These are phyloP conservation scores for Rhopilema esculentum DNA, from an alignment of 30 jellyfish, hydroid and myxozoan species.

Conservation along the genomic window DNA sequence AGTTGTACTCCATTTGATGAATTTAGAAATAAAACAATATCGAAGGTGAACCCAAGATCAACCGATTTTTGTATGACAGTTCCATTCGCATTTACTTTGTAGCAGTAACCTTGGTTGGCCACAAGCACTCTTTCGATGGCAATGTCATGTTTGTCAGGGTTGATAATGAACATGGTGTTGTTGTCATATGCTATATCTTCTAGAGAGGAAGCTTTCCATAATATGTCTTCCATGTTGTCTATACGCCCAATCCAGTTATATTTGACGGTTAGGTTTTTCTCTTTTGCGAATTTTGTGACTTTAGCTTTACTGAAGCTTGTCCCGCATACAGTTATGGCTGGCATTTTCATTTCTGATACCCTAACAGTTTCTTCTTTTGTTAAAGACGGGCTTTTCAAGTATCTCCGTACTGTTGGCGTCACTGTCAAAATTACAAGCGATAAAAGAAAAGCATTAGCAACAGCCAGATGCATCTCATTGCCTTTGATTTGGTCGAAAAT, in stretches of 20 bases:
- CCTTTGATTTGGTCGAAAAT: background rate
- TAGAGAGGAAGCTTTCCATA: too few species aligned
- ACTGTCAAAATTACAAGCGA: slow-evolving; percentile 6
- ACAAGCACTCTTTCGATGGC: too few species aligned
- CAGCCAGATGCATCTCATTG: slow-evolving; percentile 14
- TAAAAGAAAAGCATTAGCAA: slow-evolving; percentile 8
- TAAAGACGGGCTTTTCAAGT: background rate
- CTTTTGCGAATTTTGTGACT: background rate
- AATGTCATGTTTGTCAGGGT: background rate
- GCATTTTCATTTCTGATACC: slow-evolving; percentile 13
- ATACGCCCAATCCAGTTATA: too few species aligned
- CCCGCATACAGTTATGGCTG: slow-evolving; percentile 58
- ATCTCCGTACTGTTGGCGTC: background rate
- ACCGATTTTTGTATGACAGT: slow-evolving; percentile 19
- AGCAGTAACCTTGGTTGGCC: too few species aligned
- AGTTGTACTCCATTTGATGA: background rate
- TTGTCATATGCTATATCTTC: too few species aligned
- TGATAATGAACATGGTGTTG: too few species aligned
- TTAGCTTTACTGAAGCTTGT: slow-evolving; percentile 4
- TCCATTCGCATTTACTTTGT: too few species aligned
- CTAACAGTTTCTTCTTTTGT: slow-evolving; percentile 6
- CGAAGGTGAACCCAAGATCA: slow-evolving; percentile 13
- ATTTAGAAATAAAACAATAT: slow-evolving; percentile 1
- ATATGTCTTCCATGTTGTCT: too few species aligned
- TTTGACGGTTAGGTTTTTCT: slow-evolving; percentile 10